A percentile compares a stretch with the other conserved stretches of the same genome.
Conservation (phyloP, 2,888 invertebrate species). For the Pimpla rufipes region DNA sequence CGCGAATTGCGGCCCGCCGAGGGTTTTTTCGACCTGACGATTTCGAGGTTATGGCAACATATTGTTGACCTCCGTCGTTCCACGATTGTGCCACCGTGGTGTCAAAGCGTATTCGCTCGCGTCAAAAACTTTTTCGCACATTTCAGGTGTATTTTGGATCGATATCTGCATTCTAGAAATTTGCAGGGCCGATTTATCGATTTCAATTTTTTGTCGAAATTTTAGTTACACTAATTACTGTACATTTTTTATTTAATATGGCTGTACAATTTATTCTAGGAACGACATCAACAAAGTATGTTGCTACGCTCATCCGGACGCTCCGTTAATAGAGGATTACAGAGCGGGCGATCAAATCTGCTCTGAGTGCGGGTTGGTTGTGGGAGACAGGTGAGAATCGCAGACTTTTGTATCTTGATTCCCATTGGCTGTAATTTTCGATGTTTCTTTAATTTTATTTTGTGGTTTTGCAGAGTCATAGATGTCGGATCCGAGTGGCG, state of each 20-base stretch:
- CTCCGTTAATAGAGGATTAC: constrained; percentile 98
- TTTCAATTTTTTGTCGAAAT: too few relatives aligned
- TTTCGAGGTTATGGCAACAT: constrained; percentile 51
- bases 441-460: not conserved
- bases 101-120: not conserved
- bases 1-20: not conserved
- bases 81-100: not conserved
- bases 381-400: constrained; percentile 94
- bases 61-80: constrained; percentile 38
- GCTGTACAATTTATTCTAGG: too few relatives aligned
- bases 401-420: not conserved
- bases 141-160: too few relatives aligned
- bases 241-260: too few relatives aligned
- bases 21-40: not conserved
- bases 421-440: not conserved
- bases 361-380: constrained; percentile 99
- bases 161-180: too few relatives aligned
- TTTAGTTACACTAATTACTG: too few relatives aligned
- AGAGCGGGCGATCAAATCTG: constrained; percentile 99
- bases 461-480: constrained; percentile 91
- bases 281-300: constrained; percentile 92
- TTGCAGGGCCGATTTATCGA: too few relatives aligned
- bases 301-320: constrained; percentile 98
- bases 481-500: constrained; percentile 99
- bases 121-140: not conserved